Percentiles rank a stretch among this genome's conserved stretches.
Evolutionary conservation across 2,797 vertebrate species (phyloP).

Genomic region (Atherinosoma microstoma): DNA sequence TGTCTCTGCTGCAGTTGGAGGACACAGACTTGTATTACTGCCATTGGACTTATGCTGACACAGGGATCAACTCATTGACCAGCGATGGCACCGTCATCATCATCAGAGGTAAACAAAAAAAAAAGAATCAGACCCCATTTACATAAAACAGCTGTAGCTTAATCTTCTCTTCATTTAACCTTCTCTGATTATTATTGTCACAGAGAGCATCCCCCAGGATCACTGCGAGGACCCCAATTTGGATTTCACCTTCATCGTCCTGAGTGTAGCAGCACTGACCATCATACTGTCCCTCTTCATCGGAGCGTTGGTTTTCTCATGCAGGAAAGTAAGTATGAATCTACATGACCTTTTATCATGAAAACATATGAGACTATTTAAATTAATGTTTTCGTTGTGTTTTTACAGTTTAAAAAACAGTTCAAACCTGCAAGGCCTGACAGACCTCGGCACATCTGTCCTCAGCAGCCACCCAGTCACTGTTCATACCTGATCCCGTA

Average conservation of each 20-base stretch:
- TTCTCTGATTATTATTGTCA: not conserved
- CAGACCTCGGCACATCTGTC: not conserved
- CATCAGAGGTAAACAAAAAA: slow-evolving; percentile 67
- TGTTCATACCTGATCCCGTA: slow-evolving; percentile 31
- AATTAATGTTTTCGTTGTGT: slow-evolving; percentile 14
- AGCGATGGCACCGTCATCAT: slow-evolving; percentile 64
- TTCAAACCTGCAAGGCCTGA: slow-evolving; percentile 28
- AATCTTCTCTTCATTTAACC: not conserved
- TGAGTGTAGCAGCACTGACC: slow-evolving; percentile 8
- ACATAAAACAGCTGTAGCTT: not conserved
- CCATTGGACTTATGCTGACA: slow-evolving; percentile 30
- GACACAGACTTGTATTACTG: slow-evolving; percentile 78
- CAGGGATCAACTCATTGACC: rapidly evolving
- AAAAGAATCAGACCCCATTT: not conserved
- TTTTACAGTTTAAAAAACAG: slow-evolving; percentile 51
- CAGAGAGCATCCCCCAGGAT: slow-evolving; percentile 42
- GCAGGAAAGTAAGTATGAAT: slow-evolving; percentile 53
- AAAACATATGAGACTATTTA: not conserved
- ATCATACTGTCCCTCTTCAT: not conserved
- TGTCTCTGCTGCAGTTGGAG: slow-evolving; percentile 48
- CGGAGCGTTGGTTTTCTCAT: slow-evolving; percentile 17
- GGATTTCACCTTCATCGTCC: slow-evolving; percentile 20
- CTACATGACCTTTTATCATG: not conserved
- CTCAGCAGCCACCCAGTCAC: not conserved
- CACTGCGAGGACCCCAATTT: slow-evolving; percentile 17